Percentiles rank a stretch among this genome's conserved stretches.
Conservation (phyloP, 2,113 vertebrate species). For the Patagioenas fasciata region DNA sequence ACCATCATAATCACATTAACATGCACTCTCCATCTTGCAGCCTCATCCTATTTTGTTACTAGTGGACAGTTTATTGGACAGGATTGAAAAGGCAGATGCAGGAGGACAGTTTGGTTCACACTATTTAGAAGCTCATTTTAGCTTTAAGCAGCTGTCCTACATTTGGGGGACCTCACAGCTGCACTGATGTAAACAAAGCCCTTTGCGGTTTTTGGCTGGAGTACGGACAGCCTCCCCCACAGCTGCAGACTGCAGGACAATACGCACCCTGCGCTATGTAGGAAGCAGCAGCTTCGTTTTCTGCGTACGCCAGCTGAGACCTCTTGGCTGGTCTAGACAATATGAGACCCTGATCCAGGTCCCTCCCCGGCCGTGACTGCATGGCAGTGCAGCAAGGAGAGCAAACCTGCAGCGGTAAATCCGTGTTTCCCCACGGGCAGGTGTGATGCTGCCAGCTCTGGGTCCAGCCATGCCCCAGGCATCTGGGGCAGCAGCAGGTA, state of each 20-base stretch:
- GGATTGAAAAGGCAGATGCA: not conserved
- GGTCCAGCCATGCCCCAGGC: rapidly evolving
- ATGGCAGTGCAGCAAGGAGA: rapidly evolving
- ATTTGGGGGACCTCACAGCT: slow-evolving; percentile 29
- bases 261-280: rapidly evolving
- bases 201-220: not conserved
- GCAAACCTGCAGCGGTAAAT: rapidly evolving
- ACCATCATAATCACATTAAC: not conserved
- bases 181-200: slow-evolving; percentile 15
- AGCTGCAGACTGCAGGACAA: not conserved
- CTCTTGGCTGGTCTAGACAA: not conserved
- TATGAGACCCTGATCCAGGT: rapidly evolving
- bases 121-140: not conserved
- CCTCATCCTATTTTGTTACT: not conserved
- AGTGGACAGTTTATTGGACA: not conserved
- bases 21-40: not conserved
- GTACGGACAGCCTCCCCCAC: not conserved
- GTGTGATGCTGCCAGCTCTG: rapidly evolving
- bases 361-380: rapidly evolving
- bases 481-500: not conserved
- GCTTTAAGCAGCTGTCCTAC: slow-evolving; percentile 18
- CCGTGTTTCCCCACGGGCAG: rapidly evolving
- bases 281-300: not conserved
- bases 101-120: not conserved
- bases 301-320: not conserved